A percentile compares a stretch with the other conserved stretches of the same genome.
These are phyloP conservation scores for Metopolophium dirhodum DNA, from an alignment of 1,140 invertebrate species.

Conservation along the genomic window DNA sequence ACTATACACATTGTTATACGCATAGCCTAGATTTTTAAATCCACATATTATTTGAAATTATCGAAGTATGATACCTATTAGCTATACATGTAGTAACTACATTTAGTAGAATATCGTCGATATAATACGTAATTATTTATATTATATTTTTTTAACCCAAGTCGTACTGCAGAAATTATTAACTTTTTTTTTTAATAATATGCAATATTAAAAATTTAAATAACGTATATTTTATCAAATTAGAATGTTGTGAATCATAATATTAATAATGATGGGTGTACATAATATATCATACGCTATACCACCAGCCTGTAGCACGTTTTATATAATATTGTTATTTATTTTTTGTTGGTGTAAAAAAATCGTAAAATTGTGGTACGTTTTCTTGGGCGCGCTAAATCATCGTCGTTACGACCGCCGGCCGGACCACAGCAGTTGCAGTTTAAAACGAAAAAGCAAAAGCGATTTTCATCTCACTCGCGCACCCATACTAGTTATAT, in stretches of 20 bases:
- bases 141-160: neutral
- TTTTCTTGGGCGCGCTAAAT: neutral
- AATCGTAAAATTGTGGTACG: conserved; percentile 1
- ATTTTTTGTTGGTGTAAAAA: conserved; percentile 8
- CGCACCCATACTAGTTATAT: neutral
- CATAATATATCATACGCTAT: neutral
- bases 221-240: conserved; percentile 5
- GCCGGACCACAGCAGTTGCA: neutral
- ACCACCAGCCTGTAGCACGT: neutral
- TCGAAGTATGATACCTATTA: neutral
- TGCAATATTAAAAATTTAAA: neutral
- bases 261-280: too few relatives aligned
- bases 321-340: conserved; percentile 5
- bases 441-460: conserved; percentile 16
- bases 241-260: neutral
- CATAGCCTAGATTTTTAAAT: neutral
- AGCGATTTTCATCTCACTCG: neutral
- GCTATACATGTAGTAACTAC: neutral
- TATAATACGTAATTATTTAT: neutral
- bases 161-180: neutral
- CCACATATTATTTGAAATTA: neutral
- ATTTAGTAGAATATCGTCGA: neutral
- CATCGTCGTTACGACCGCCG: neutral
- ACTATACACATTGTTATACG: neutral
- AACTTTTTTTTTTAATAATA: neutral